These are phyloP conservation scores for Tethya wilhelma DNA, from an alignment of 37 sponge, comb jelly and placozoan species.

Conservation along the genomic window DNA sequence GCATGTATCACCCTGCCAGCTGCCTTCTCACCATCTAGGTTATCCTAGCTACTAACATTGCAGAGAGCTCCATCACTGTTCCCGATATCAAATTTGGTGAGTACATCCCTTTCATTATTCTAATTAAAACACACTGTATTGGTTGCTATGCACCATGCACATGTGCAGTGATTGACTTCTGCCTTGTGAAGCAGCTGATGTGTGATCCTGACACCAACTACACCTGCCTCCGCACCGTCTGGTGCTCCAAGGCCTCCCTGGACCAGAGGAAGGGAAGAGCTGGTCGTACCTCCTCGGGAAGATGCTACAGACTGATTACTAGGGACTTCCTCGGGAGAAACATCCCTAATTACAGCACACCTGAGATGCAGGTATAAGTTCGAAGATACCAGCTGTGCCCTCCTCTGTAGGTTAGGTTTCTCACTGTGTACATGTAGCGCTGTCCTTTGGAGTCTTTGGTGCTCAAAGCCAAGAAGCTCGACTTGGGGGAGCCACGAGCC, in stretches of 20 bases:
- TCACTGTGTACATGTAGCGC: slow-evolving; percentile 51
- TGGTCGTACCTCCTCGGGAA: slow-evolving; percentile 86
- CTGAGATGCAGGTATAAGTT: slow-evolving; percentile 89
- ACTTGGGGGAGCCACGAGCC: slow-evolving; percentile 83
- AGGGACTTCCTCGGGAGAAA: slow-evolving; percentile 53
- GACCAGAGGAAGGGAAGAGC: slow-evolving; percentile 92
- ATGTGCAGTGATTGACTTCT: slow-evolving; percentile 89
- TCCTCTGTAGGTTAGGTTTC: not conserved
- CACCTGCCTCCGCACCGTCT: slow-evolving; percentile 66
- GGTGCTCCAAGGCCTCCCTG: slow-evolving; percentile 92
- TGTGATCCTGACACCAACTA: slow-evolving; percentile 83
- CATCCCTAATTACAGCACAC: slow-evolving; percentile 61
- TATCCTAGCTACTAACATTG: slow-evolving; percentile 97
- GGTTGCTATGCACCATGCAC: not conserved
- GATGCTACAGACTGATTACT: slow-evolving; percentile 85
- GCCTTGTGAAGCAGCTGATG: slow-evolving; percentile 91
- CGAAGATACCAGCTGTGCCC: not conserved
- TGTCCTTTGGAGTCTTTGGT: slow-evolving; percentile 83
- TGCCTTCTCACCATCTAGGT: slow-evolving; percentile 44
- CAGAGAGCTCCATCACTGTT: slow-evolving; percentile 96
- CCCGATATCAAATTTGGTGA: slow-evolving; percentile 96
- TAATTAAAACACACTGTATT: not conserved
- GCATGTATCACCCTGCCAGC: not conserved
- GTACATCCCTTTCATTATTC: not conserved
- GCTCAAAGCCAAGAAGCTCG: slow-evolving; percentile 83